Evolutionary conservation across 2,113 vertebrate species (phyloP).

Genomic region (Centropus bengalensis): DNA sequence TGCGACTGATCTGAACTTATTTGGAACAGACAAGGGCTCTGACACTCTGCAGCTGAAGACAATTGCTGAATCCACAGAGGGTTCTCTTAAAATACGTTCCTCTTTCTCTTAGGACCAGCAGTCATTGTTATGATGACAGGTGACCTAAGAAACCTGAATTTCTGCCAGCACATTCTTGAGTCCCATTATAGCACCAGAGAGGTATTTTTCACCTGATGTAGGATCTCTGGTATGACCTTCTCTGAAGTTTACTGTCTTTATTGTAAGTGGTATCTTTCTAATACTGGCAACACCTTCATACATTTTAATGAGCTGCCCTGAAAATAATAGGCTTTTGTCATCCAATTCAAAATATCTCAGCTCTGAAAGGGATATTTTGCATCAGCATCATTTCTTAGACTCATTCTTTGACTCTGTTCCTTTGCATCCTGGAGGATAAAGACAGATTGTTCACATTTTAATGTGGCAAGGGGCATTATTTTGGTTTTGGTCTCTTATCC

Average conservation of each 20-base stretch:
- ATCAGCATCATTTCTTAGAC: background rate
- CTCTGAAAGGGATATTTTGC: conserved; percentile 22
- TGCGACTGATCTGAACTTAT: background rate
- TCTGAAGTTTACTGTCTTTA: conserved; percentile 52
- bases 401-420: background rate
- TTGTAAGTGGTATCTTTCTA: conserved; percentile 42
- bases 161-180: conserved; percentile 21
- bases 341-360: conserved; percentile 15
- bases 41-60: background rate
- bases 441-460: background rate
- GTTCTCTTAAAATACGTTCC: background rate
- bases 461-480: background rate
- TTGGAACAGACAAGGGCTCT: background rate
- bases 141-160: conserved; percentile 39
- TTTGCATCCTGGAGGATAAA: background rate
- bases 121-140: conserved; percentile 28
- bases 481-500: background rate
- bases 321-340: conserved; percentile 53
- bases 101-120: conserved; percentile 7
- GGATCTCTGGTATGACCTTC: conserved; percentile 41
- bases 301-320: conserved; percentile 61
- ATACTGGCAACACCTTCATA: conserved; percentile 33
- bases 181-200: background rate
- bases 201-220: conserved; percentile 27
- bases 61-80: conserved; percentile 10